These are phyloP conservation scores for Microcebus murinus DNA, from an alignment of 2,113 vertebrate species.

Conservation along the genomic window DNA sequence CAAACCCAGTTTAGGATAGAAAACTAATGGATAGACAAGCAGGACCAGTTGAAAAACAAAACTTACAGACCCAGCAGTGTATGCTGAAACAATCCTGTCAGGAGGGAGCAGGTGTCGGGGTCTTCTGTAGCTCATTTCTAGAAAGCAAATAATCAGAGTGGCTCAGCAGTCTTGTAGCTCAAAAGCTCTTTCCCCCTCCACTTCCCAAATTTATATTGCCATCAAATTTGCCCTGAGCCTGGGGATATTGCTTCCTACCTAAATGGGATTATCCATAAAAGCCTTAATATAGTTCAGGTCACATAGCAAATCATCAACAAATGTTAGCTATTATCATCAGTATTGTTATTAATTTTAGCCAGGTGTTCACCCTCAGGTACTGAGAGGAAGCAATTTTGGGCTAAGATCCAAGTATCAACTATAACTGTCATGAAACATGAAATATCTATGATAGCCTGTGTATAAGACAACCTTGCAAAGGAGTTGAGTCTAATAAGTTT, in stretches of 20 bases:
- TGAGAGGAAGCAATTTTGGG: not conserved
- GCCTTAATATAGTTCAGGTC: not conserved
- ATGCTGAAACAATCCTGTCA: not conserved
- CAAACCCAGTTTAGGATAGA: not conserved
- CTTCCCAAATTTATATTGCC: not conserved
- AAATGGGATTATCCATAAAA: not conserved
- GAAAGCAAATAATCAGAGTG: not conserved
- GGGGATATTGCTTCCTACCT: not conserved
- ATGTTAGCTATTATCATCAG: not conserved
- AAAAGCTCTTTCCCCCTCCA: not conserved
- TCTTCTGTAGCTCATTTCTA: not conserved
- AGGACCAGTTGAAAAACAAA: not conserved
- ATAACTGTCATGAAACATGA: not conserved
- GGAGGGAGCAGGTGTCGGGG: not conserved
- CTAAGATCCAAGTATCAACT: not conserved
- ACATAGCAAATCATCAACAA: not conserved
- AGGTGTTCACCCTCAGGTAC: not conserved
- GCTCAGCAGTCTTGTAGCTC: not conserved
- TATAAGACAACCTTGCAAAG: not conserved
- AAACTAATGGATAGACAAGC: not conserved
- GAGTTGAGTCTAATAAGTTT: not conserved
- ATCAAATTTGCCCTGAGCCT: not conserved
- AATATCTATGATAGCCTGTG: not conserved
- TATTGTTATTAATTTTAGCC: not conserved
- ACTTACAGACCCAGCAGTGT: not conserved